Evolutionary conservation across 2,797 vertebrate genomes (phyloP), one percentile per base, ranked within the genome.

Genomic region (Cuculus canorus): DNA sequence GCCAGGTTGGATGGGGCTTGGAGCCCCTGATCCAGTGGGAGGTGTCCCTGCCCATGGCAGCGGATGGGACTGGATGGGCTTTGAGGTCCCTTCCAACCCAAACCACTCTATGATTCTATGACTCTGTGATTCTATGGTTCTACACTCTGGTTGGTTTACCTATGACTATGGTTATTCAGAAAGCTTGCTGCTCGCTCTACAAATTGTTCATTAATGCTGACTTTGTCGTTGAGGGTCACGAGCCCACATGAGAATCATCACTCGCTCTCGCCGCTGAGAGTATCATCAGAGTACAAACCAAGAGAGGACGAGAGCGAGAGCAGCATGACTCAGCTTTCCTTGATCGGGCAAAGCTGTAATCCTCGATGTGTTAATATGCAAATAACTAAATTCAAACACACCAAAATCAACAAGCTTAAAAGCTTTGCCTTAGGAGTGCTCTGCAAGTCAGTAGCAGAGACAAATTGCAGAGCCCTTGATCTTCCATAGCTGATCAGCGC

Each of bases 291-390:
- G n/a, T 3, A 13, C 50, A 41, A 47, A 52, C 7, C 18, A n/a
- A 32, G 45, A 53, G 19, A 52, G 19, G 11, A 28, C 14, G 56
- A 33, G 56, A 80, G 52, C 1, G 2, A 37, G 48, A 35, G 23
- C 17, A 18, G 45, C n/a, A 15, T 7, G 3, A 18, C 12, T 17
- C 21, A 12, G 23, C 65, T 27, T 43, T 18, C 53, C 3, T 1
- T 14, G 9, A 39, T 15, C 19, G 16, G 60, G 28, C 22, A 13
- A 43, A 52, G 24, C 13, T 18, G 32, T 18, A 3, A 12, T 14
- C 70, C 70, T 45, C 6, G 0, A 5, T 3, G 4, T 2, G 1
- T 60, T 43, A 32, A 17, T 15, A 5, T 3, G 32, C 30, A 28
- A 52, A n/a, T 23, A 39, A 33, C 25, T 28, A 5, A 52, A 25